phyloP scores from a whole-genome alignment of 1,140 invertebrate species.

The Drosophila nannoptera region DNA sequence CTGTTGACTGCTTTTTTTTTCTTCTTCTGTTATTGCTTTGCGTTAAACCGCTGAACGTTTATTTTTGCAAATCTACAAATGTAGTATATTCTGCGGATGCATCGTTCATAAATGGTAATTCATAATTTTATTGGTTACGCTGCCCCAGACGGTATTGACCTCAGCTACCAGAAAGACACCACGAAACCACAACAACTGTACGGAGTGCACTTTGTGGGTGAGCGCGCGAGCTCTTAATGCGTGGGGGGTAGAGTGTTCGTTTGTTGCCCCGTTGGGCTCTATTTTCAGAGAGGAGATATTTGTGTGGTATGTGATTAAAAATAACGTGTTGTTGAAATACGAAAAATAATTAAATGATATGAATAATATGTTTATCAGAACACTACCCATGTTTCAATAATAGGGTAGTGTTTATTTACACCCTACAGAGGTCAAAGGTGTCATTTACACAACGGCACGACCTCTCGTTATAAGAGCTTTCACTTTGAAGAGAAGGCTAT shows the following conservation, averaged over 20 bases:
- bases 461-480: too few species aligned
- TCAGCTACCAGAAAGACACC: constrained; percentile 26
- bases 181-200: constrained; percentile 4
- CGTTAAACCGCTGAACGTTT: too few species aligned
- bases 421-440: too few species aligned
- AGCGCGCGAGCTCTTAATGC: constrained; percentile 10
- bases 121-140: constrained; percentile 34
- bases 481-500: constrained; percentile 9
- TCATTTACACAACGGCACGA: too few species aligned
- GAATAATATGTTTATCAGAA: too few species aligned
- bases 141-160: constrained; percentile 52
- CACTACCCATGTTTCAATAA: too few species aligned
- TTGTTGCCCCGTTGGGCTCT: constrained; percentile 10
- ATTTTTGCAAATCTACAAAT: too few species aligned
- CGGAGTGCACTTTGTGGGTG: constrained; percentile 3
- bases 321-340: too few species aligned
- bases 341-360: too few species aligned
- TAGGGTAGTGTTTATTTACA: too few species aligned
- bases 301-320: too few species aligned
- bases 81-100: neutral
- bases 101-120: constrained; percentile 24
- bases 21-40: constrained; percentile 2
- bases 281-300: constrained; percentile 1
- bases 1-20: constrained; percentile 44
- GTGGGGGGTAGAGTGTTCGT: constrained; percentile 4